Evolutionary conservation across 2,888 invertebrate genomes (phyloP), one percentile per base, ranked within the genome.

Genomic region (Sinopyrophorus schimmeli): DNA sequence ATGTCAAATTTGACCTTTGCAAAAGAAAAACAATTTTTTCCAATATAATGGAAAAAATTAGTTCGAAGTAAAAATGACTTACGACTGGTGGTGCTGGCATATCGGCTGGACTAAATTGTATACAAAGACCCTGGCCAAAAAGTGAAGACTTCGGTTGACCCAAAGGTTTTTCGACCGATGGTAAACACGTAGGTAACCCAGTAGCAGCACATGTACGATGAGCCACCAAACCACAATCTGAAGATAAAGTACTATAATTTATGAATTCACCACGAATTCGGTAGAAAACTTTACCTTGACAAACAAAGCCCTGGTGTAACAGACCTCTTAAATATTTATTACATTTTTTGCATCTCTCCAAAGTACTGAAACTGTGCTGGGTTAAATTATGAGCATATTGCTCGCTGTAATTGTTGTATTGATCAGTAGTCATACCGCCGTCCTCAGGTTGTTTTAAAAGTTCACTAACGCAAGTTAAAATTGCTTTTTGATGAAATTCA

Each of bases 261-360:
- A 37, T 47, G 39, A 23, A 54, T 53, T 24, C 7, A 10, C 48
- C 4, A n/a, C n/a, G n/a, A n/a, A n/a, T n/a, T n/a, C n/a, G 18
- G 1, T 40, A 28, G 24, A 27, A 14, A 42, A 54, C 66, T 57
- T n/a, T 65, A 78, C 84, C 81, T 76, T 83, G 79, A 68, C 87
- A 87, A 55, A 84, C 77, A 51, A 83, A 79, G 35, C 87, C 87
- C 71, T 87, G 86, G 63, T 84, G 82, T 62, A 83, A 74, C 28
- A 87, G 74, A 30, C 86, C 86, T 58, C 83, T 76, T 55, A 87
- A 76, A 69, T 80, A 84, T 70, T 83, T 83, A 70, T 83, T 80
- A 72, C 88, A 88, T 70, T 85, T 82, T 70, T 83, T 83, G 73
- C 87, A 88, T 58, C 79, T 76, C 70, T 86, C 82, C 63, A 86